Percentiles rank a stretch among this genome's conserved stretches.
These are phyloP conservation scores for Rhabdomys pumilio DNA, from an alignment of 2,797 vertebrate species.

Conservation along the genomic window DNA sequence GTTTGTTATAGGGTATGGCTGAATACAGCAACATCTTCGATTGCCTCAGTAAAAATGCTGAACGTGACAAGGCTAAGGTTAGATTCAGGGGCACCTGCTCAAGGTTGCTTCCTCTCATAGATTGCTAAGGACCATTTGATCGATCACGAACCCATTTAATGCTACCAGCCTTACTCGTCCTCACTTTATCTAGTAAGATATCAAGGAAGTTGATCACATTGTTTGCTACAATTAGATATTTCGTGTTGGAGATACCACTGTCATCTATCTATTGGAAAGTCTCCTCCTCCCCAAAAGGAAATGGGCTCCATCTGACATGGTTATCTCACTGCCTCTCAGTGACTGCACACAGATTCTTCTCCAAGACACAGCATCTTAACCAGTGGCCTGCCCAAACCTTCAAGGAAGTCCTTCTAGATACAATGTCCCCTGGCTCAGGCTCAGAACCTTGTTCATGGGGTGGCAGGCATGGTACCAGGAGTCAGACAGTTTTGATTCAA, in stretches of 20 bases:
- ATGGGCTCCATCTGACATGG: constrained; percentile 32
- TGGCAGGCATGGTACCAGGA: background rate
- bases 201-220: background rate
- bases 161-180: background rate
- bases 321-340: constrained; percentile 64
- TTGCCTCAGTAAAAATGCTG: background rate
- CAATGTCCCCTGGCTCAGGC: background rate
- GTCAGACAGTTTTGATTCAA: background rate
- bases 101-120: background rate
- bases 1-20: background rate
- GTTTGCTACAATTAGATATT: constrained; percentile 50
- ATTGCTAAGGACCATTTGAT: background rate
- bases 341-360: constrained; percentile 28
- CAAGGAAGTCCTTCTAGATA: background rate
- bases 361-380: background rate
- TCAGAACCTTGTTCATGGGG: background rate
- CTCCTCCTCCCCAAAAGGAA: constrained; percentile 49
- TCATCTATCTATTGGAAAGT: constrained; percentile 55
- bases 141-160: background rate
- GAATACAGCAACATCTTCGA: background rate
- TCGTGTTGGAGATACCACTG: background rate
- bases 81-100: background rate
- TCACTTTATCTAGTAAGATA: constrained; percentile 38
- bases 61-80: background rate
- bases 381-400: background rate